Base-by-base conservation (phyloP, 1,140 invertebrate species). In the Cydia splendana region DNA sequence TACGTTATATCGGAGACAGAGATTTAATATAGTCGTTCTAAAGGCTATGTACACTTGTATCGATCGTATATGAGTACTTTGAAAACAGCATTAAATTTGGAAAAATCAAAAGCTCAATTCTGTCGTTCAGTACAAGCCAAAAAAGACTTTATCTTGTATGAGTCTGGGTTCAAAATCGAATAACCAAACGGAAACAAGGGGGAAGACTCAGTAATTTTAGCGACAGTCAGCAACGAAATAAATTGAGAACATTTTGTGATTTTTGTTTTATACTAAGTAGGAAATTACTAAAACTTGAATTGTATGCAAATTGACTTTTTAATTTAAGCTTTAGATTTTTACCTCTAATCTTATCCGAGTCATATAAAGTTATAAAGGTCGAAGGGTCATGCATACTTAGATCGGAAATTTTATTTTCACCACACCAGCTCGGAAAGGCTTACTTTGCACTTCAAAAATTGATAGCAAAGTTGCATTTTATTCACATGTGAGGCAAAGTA, bases 11-110 rank as follows among this genome's bases (percentile, higher is more conserved):
- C 2, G 45, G 13, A 48, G 53, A 18, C 13, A 7, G 15, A 53
- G 5, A 57, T 53, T 53, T 18, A 53, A 53, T 18, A 57, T 6
- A 18, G 20, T 62, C 18, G 57, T 62, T 24, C 9, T 62, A 24
- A 24, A 62, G 10, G 9, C n/a, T 57, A 12, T 62, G 18, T n/a
- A 24, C 4, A 24, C 18, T 6, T n/a, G 18, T n/a, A 62, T 62
- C 57, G 57, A 62, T 62, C 57, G 57, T 24, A 24, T 62, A n/a
- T 10, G 57, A 62, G 57, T 62, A 62, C 57, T 24, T 62, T 24
- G 57, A 12, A 20, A 62, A 62, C 20, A 62, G 57, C n/a, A 62
- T 62, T 62, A 62, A 62, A 62, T 62, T 62, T 62, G 57, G 57
- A 62, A 62, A 62, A 62, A 62, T 62, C 57, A 62, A 62, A 24